Percentiles rank a stretch among this genome's conserved stretches.
phyloP scores from a whole-genome alignment of 2,888 invertebrate species.

The Hypsopygia costalis region DNA sequence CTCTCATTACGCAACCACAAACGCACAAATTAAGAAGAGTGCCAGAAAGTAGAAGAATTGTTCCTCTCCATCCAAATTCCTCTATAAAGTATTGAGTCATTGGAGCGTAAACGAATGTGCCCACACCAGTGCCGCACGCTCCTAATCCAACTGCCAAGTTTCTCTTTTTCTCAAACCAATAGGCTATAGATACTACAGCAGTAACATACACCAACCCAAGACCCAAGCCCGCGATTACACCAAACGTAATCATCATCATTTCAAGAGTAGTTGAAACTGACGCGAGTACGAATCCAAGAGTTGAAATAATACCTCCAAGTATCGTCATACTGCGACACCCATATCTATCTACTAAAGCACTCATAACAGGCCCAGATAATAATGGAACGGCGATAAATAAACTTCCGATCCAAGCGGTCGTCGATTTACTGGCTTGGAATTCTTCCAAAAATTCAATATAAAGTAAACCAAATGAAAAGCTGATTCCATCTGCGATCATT shows the following conservation, averaged over 20 bases:
- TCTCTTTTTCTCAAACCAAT: conserved; percentile 94
- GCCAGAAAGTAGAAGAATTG: conserved; percentile 89
- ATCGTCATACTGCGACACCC: conserved; percentile 91
- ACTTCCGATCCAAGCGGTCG: conserved; percentile 94
- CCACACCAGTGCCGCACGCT: conserved; percentile 93
- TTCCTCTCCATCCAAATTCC: conserved; percentile 92
- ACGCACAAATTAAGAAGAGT: conserved; percentile 92
- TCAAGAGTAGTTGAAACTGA: conserved; percentile 86
- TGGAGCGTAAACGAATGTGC: conserved; percentile 93
- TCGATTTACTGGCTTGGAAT: conserved; percentile 90
- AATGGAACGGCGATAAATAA: conserved; percentile 94
- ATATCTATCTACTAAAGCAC: conserved; percentile 91
- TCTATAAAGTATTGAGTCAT: conserved; percentile 89
- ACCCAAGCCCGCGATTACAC: conserved; percentile 91
- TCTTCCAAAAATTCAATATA: conserved; percentile 91
- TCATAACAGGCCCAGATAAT: conserved; percentile 90
- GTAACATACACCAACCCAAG: conserved; percentile 93
- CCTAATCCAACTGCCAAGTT: conserved; percentile 93
- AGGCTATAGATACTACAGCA: conserved; percentile 94
- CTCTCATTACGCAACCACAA: conserved; percentile 92
- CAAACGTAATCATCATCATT: conserved; percentile 91
- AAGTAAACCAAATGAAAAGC: conserved; percentile 95
- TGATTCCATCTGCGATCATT: conserved; percentile 95
- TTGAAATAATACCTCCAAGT: conserved; percentile 86
- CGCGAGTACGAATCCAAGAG: conserved; percentile 88